Base-by-base conservation (phyloP, 2,797 vertebrate species). In the Acipenser oxyrinchus region DNA sequence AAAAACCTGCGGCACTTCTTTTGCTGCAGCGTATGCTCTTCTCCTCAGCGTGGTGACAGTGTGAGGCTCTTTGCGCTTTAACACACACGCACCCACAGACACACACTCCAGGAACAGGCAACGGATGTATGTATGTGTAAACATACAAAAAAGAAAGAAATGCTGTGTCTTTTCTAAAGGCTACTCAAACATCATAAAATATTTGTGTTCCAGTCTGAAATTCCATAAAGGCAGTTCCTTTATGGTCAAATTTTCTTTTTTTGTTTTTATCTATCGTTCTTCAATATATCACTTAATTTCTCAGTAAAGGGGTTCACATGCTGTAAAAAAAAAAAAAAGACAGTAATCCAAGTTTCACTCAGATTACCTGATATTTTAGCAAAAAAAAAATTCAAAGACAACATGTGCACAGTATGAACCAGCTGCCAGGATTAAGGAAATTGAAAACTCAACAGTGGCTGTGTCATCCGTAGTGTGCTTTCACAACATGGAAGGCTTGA, bases 1-100 rank as follows among this genome's bases (percentile, higher is more conserved):
- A 18, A 13, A 88, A 87, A 88, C 87, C 86, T 85, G 89, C 88
- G 83, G 87, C 86, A 85, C 85, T 89, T 87, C 82, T 83, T 84
- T 60, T 65, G 67, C 71, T 73, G 69, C 60, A 66, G 64, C 64
- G 65, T 48, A 72, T 66, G 65, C n/a, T 61, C 64, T 51, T 23
- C 3, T 37, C 63, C 64, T 62, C 68, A 68, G 65, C 85, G 85
- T 84, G 83, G 87, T 63, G 73, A 70, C 72, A 77, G 77, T 78
- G 70, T 66, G 23, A 64, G 67, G 62, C 62, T 67, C 71, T 75
- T 64, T 70, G 62, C 9, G 65, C 61, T 64, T 18, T 75, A 48
- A 12, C 15, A 64, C 60, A 48, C 66, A 63, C 62, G 15, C 51
- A 67, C 48, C 49, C 64, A 53, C 13, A 37, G 8, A 64, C 4